Evolutionary conservation across 2,113 vertebrate genomes (phyloP).

Genomic region (Burhinus bistriatus): DNA sequence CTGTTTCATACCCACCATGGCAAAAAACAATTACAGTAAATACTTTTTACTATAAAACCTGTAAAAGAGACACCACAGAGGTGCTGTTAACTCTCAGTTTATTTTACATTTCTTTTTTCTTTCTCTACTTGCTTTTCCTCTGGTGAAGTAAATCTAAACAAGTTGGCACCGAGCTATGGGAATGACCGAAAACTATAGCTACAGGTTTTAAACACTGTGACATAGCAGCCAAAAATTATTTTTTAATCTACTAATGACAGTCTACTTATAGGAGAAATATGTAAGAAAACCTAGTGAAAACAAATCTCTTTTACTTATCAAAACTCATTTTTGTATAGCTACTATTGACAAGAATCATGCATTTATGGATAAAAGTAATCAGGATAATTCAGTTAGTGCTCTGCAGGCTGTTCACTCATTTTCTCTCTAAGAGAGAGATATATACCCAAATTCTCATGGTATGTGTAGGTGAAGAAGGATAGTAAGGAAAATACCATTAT

Average conservation of each 20-base stretch:
- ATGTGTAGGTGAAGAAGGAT: background rate
- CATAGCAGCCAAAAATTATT: background rate
- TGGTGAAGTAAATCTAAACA: background rate
- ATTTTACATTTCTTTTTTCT: background rate
- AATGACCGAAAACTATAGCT: background rate
- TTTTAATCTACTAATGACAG: background rate
- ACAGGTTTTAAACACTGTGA: background rate
- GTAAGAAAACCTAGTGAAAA: background rate
- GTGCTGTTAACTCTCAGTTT: background rate
- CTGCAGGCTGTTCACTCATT: background rate
- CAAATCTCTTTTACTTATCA: background rate
- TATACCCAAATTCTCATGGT: background rate
- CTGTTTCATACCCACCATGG: background rate
- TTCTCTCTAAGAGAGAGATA: background rate
- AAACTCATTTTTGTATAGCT: background rate
- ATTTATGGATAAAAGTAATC: background rate
- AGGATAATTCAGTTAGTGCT: background rate
- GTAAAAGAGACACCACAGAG: background rate
- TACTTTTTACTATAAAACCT: background rate
- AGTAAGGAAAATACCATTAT: background rate
- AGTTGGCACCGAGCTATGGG: background rate
- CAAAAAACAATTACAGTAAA: background rate
- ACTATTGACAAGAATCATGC: background rate
- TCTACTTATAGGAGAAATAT: background rate
- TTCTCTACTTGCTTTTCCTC: background rate